Conservation (phyloP, 2,113 vertebrate genomes). For the Ranitomeya imitator region DNA sequence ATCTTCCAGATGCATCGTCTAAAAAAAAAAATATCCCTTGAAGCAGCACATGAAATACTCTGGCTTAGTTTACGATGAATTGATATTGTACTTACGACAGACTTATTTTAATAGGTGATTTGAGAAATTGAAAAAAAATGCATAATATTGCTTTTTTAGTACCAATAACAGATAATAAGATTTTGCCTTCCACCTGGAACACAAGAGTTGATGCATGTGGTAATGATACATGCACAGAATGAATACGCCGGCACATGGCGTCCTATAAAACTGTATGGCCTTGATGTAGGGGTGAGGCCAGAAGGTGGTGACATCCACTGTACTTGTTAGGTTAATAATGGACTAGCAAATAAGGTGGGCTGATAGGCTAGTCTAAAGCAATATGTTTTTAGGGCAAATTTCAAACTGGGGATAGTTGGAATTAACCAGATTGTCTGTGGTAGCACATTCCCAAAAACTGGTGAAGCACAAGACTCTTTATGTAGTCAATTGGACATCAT, state of each 20-base stretch:
- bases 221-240: background rate
- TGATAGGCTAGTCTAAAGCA: too few relatives aligned
- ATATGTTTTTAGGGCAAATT: too few relatives aligned
- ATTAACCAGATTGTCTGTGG: background rate
- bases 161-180: background rate
- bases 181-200: background rate
- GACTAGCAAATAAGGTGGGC: too few relatives aligned
- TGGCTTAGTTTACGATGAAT: background rate
- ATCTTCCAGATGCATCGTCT: conserved; percentile 13
- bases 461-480: too few relatives aligned
- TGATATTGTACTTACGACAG: background rate
- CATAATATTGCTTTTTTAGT: background rate
- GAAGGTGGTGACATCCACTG: too few relatives aligned
- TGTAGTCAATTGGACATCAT: too few relatives aligned
- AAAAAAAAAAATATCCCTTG: background rate
- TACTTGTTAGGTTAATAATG: too few relatives aligned
- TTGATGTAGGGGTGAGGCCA: too few relatives aligned
- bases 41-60: background rate
- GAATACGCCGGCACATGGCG: background rate
- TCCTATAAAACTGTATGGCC: background rate
- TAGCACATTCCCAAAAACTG: background rate
- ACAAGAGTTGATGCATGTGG: background rate
- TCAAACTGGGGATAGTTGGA: too few relatives aligned
- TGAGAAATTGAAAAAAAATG: background rate
- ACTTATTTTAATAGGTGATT: background rate